Conservation (phyloP, 2,113 vertebrate species). For the Delphinus delphis region DNA sequence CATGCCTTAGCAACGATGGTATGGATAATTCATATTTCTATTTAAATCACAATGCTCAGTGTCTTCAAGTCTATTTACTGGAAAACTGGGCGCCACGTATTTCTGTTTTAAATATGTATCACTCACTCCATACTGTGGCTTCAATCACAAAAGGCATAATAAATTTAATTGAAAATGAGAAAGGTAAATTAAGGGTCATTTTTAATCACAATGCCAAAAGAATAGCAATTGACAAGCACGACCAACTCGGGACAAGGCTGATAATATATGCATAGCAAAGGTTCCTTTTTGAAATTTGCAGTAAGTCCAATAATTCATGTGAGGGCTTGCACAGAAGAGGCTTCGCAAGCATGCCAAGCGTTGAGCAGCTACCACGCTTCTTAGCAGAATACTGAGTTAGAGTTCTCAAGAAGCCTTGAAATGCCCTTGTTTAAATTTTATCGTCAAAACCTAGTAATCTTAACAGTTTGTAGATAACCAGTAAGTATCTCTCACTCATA, state of each 20-base stretch:
- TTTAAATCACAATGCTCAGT: not conserved
- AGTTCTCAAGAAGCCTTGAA: not conserved
- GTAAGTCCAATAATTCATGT: not conserved
- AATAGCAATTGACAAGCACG: not conserved
- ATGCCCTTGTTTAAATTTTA: not conserved
- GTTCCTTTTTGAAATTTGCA: not conserved
- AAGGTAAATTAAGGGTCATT: not conserved
- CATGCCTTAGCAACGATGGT: not conserved
- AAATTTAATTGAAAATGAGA: not conserved
- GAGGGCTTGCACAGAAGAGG: not conserved
- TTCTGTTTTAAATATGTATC: not conserved
- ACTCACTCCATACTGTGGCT: not conserved
- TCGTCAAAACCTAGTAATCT: not conserved
- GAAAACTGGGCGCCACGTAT: not conserved
- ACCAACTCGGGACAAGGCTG: not conserved
- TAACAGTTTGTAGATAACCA: slow-evolving; percentile 1
- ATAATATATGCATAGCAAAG: not conserved
- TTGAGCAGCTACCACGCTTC: not conserved
- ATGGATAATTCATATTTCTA: not conserved
- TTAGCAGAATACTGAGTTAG: not conserved
- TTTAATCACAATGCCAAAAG: not conserved
- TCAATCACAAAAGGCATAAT: not conserved
- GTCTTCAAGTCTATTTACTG: not conserved
- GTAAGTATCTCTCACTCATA: not conserved
- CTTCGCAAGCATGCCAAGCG: not conserved